Percentiles rank a stretch among this genome's conserved stretches.
These are phyloP conservation scores for Neoarius graeffei DNA, from an alignment of 2,113 vertebrate species.

Conservation along the genomic window DNA sequence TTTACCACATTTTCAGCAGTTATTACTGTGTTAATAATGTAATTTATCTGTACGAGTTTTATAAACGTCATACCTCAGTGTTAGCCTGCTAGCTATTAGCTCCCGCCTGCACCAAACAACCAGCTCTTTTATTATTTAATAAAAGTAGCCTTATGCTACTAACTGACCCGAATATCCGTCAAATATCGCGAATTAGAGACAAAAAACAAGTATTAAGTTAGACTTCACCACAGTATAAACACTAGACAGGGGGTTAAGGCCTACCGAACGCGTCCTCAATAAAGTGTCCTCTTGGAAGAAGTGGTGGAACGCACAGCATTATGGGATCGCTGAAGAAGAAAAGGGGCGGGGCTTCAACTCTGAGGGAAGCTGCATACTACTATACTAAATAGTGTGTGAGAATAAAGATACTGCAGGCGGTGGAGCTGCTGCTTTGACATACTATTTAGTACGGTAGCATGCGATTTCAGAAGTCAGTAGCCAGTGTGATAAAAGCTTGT, in stretches of 20 bases:
- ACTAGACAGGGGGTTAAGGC: not conserved
- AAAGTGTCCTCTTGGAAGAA: slow-evolving; percentile 55
- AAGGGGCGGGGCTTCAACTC: slow-evolving; percentile 18
- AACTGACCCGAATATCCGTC: not conserved
- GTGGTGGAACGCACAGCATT: slow-evolving; percentile 52
- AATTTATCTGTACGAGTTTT: not conserved
- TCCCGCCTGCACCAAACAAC: not conserved
- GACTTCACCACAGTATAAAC: not conserved
- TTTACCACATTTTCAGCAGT: not conserved
- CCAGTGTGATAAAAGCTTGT: not conserved
- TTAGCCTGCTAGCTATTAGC: not conserved
- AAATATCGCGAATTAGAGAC: not conserved
- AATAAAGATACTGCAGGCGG: not conserved
- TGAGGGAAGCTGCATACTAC: not conserved
- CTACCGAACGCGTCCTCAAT: slow-evolving; percentile 60
- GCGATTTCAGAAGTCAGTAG: not conserved
- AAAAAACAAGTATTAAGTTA: not conserved
- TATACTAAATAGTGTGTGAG: not conserved
- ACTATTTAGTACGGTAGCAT: not conserved
- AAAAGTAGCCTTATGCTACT: too few species aligned
- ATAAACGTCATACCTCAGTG: not conserved
- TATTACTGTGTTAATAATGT: not conserved
- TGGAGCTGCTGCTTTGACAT: not conserved
- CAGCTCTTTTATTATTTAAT: not conserved
- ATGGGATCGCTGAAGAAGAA: slow-evolving; percentile 58